Percentiles rank a stretch among this genome's conserved stretches.
These are phyloP conservation scores for Drosophila ustulata DNA, from an alignment of 2,888 invertebrate genomes.

Conservation along the genomic window DNA sequence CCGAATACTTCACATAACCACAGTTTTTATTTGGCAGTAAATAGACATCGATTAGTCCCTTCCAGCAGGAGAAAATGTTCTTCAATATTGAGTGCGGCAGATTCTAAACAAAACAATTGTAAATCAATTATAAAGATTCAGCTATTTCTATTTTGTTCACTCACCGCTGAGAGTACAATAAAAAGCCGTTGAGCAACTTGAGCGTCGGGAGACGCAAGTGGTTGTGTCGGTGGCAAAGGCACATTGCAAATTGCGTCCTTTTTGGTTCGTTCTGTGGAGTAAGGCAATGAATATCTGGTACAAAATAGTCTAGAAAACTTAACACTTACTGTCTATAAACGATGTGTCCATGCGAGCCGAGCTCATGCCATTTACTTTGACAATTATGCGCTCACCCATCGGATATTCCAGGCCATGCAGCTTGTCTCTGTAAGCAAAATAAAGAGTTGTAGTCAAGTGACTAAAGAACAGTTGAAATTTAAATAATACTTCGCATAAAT, in stretches of 20 bases:
- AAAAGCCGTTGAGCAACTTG: slow-evolving; percentile 89
- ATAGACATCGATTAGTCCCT: slow-evolving; percentile 95
- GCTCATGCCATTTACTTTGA: slow-evolving; percentile 83
- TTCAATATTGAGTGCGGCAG: slow-evolving; percentile 92
- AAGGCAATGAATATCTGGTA: neutral
- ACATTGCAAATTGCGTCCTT: slow-evolving; percentile 87
- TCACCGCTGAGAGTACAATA: slow-evolving; percentile 86
- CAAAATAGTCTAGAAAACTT: neutral
- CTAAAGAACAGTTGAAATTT: neutral
- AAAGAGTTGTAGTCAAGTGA: neutral
- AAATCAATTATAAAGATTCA: slow-evolving; percentile 13
- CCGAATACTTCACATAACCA: slow-evolving; percentile 95
- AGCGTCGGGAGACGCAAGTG: slow-evolving; percentile 89
- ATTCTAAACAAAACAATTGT: slow-evolving; percentile 84
- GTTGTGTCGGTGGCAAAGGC: slow-evolving; percentile 88
- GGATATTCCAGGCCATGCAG: slow-evolving; percentile 97
- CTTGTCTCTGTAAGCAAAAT: slow-evolving; percentile 88
- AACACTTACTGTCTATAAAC: slow-evolving; percentile 80
- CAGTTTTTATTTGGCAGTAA: slow-evolving; percentile 95
- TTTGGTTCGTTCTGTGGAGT: slow-evolving; percentile 73
- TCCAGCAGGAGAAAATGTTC: slow-evolving; percentile 96
- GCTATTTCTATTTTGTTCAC: slow-evolving; percentile 5
- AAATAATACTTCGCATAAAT: slow-evolving; percentile 85
- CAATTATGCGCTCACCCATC: slow-evolving; percentile 91
- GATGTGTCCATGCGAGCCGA: slow-evolving; percentile 82